phyloP scores from a whole-genome alignment of 2,113 vertebrate genomes.

The Vulpes ferrilata region DNA sequence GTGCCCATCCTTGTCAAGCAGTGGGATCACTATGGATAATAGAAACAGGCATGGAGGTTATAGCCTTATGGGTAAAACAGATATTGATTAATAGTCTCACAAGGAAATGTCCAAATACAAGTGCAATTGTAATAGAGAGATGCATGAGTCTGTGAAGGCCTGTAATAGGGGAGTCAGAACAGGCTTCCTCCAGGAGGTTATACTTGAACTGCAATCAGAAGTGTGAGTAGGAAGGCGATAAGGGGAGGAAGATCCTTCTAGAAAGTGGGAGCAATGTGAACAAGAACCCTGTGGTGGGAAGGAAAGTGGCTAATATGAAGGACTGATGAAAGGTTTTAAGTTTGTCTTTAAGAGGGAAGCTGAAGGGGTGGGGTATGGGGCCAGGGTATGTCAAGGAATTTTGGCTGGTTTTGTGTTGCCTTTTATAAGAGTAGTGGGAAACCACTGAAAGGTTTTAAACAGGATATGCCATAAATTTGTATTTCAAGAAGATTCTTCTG shows the following conservation, averaged over 20 bases:
- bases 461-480: neutral
- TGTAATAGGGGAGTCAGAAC: neutral
- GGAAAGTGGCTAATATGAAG: neutral
- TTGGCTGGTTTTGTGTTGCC: neutral
- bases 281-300: neutral
- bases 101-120: neutral
- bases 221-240: neutral
- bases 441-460: conserved; percentile 1
- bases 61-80: neutral
- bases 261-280: neutral
- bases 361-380: neutral
- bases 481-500: conserved; percentile 18
- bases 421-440: conserved; percentile 16
- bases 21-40: neutral
- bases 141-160: neutral
- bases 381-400: neutral
- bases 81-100: conserved; percentile 7
- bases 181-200: neutral
- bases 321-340: neutral
- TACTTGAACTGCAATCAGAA: conserved; percentile 16
- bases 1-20: neutral
- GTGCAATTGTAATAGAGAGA: neutral
- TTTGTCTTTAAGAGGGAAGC: neutral
- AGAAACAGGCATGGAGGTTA: neutral
- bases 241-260: neutral